phyloP scores from a whole-genome alignment of 2,888 invertebrate genomes.

The Drosophila sordidula region DNA sequence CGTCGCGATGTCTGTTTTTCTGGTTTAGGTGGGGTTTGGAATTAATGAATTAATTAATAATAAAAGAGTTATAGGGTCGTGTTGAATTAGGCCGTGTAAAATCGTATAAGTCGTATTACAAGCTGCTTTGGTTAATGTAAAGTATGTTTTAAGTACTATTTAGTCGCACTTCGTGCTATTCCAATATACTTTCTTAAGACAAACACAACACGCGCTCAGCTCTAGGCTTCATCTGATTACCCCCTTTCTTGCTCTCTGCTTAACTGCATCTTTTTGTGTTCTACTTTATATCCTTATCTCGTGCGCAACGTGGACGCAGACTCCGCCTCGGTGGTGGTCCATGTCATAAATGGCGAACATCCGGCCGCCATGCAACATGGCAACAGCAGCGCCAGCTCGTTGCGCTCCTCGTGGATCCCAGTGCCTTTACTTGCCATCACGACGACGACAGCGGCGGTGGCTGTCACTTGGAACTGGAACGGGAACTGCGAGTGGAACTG shows the following conservation, averaged over 20 bases:
- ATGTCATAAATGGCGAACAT: conserved; percentile 91
- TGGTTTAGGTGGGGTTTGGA: too few species aligned
- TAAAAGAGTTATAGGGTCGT: too few species aligned
- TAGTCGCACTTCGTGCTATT: neutral
- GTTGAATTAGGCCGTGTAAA: neutral
- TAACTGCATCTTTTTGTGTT: conserved; percentile 20
- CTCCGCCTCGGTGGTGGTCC: conserved; percentile 92
- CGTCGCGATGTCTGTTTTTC: too few species aligned
- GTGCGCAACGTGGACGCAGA: conserved; percentile 85
- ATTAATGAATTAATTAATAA: too few species aligned
- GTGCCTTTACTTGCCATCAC: conserved; percentile 71
- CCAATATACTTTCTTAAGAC: neutral
- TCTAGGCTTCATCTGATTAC: neutral
- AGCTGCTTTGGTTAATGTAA: too few species aligned
- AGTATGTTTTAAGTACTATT: too few species aligned
- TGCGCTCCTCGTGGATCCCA: conserved; percentile 56
- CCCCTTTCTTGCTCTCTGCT: neutral
- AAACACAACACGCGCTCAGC: neutral
- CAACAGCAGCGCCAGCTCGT: conserved; percentile 84
- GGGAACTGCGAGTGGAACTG: conserved; percentile 55
- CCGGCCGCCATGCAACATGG: conserved; percentile 88
- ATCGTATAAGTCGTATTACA: neutral
- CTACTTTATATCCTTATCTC: conserved; percentile 23
- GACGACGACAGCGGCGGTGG: conserved; percentile 60
- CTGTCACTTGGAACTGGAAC: conserved; percentile 69